Evolutionary conservation across 1,140 invertebrate genomes (phyloP).

Genomic region (Carposina sasakii): DNA sequence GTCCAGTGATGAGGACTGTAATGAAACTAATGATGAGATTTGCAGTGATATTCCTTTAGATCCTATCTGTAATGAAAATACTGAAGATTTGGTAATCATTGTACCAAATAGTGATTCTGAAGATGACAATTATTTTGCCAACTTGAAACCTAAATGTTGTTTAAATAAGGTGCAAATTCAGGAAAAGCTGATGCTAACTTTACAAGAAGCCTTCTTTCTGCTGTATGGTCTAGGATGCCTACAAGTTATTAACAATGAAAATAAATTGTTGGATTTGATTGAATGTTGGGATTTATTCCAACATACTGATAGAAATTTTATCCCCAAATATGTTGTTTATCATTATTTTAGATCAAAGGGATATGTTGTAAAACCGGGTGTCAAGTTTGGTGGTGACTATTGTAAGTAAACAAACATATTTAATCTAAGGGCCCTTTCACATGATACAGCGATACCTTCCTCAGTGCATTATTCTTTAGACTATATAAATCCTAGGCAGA

Average conservation of each 20-base stretch:
- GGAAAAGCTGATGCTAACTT: constrained; percentile 78
- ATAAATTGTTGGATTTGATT: constrained; percentile 71
- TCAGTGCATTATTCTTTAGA: too few relatives aligned
- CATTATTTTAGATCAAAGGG: constrained; percentile 90
- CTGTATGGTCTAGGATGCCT: constrained; percentile 83
- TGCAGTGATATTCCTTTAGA: constrained; percentile 40
- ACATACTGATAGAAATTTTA: constrained; percentile 76
- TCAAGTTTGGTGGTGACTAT: constrained; percentile 92
- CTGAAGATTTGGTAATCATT: constrained; percentile 71
- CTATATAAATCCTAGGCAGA: too few relatives aligned
- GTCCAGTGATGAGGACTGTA: constrained; percentile 50
- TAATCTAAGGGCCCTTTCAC: too few relatives aligned
- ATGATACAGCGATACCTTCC: too few relatives aligned
- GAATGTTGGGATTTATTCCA: constrained; percentile 79
- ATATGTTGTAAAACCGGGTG: constrained; percentile 90
- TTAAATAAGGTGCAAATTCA: constrained; percentile 73
- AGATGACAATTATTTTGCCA: constrained; percentile 76
- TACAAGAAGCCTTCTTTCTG: constrained; percentile 89
- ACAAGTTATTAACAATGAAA: constrained; percentile 74
- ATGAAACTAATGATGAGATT: constrained; percentile 22
- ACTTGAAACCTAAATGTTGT: constrained; percentile 75
- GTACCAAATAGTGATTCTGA: constrained; percentile 79
- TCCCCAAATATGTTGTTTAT: constrained; percentile 86
- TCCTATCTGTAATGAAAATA: constrained; percentile 22
- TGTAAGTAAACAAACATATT: too few relatives aligned